Conservation (phyloP, 2,888 invertebrate genomes). For the Coenonympha arcania region DNA sequence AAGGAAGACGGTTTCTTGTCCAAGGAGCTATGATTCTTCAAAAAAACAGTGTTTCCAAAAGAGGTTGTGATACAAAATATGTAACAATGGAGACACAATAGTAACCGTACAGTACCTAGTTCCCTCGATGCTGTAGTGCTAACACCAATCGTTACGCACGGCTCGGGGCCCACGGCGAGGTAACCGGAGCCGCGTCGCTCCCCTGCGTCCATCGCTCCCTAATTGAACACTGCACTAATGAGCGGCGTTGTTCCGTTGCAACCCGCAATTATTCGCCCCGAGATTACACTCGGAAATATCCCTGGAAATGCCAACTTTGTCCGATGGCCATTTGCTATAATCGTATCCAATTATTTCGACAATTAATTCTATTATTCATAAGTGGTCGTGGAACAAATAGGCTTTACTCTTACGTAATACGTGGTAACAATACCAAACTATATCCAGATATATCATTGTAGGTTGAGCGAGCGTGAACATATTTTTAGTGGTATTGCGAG, state of each 20-base stretch:
- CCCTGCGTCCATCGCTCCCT: conserved; percentile 50
- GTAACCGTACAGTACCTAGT: conserved; percentile 20
- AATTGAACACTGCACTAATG: conserved; percentile 73
- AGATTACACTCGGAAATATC: conserved; percentile 60
- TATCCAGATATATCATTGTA: no score
- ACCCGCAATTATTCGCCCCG: conserved; percentile 63
- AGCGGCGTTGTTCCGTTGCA: conserved; percentile 67
- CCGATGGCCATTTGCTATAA: conserved; percentile 36
- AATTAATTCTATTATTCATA: background rate
- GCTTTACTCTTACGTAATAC: no score
- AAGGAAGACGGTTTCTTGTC: no score
- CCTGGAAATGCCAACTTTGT: conserved; percentile 51
- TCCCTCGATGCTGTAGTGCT: conserved; percentile 30
- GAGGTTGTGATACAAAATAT: background rate
- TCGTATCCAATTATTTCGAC: conserved; percentile 27
- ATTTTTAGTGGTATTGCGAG: no score
- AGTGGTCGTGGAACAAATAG: background rate
- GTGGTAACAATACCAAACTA: no score
- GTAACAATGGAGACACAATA: conserved; percentile 5
- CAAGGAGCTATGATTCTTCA: no score
- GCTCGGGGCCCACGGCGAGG: no score
- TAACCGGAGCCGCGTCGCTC: conserved; percentile 22
- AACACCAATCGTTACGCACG: conserved; percentile 29
- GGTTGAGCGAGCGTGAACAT: no score
- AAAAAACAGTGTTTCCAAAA: no score